These are phyloP conservation scores for Macroramphosus scolopax DNA, from an alignment of 2,797 vertebrate species.

Conservation along the genomic window DNA sequence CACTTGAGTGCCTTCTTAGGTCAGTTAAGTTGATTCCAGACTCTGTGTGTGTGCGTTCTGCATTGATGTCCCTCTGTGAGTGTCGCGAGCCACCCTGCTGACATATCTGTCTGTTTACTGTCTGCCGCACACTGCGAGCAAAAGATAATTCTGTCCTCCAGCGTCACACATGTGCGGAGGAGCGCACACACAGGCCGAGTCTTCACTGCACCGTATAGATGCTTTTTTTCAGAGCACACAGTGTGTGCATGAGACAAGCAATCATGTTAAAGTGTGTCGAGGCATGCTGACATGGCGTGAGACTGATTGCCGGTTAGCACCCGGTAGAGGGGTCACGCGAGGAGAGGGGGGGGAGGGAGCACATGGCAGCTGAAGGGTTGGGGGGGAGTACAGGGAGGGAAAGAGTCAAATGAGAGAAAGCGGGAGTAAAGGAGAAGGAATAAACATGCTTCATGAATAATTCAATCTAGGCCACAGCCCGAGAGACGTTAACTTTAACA, in stretches of 20 bases:
- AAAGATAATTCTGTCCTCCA: too few relatives aligned
- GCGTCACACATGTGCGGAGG: background rate
- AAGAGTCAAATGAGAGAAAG: constrained; percentile 30
- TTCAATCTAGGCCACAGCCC: constrained; percentile 55
- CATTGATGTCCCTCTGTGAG: too few relatives aligned
- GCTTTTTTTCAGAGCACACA: background rate
- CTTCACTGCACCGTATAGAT: too few relatives aligned
- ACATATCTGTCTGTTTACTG: constrained; percentile 17
- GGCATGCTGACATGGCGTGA: constrained; percentile 41
- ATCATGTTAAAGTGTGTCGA: constrained; percentile 18
- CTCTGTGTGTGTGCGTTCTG: too few relatives aligned
- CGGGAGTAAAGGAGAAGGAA: constrained; percentile 34
- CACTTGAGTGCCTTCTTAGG: too few relatives aligned
- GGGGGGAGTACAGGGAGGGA: background rate
- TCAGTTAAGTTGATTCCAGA: too few relatives aligned
- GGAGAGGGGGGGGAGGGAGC: constrained; percentile 25
- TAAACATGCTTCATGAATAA: constrained; percentile 64
- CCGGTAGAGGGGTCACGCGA: constrained; percentile 46
- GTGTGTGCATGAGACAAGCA: constrained; percentile 8
- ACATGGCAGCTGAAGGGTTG: constrained; percentile 5
- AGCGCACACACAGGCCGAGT: constrained; percentile 2
- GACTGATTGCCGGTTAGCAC: constrained; percentile 29
- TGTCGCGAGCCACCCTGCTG: constrained; percentile 10
- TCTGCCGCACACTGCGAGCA: too few relatives aligned
- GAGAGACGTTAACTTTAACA: constrained; percentile 42